Conservation (phyloP, 1,140 invertebrate species). For the Heterodera carotae region DNA sequence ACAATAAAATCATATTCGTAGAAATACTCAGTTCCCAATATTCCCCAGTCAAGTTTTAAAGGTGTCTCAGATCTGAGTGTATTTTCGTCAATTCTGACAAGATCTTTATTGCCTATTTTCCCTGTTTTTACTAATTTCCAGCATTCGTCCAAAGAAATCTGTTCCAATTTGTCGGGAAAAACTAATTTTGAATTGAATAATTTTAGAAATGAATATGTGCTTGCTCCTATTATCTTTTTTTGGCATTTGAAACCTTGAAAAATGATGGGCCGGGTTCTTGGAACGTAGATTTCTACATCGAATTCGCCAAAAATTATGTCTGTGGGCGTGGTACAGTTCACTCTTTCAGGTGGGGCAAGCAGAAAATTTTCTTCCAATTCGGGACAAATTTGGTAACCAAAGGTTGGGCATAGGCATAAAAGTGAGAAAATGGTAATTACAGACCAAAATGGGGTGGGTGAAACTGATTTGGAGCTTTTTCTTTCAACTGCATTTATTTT, state of each 20-base stretch:
- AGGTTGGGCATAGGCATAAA: background rate
- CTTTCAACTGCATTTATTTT: background rate
- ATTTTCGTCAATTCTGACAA: background rate
- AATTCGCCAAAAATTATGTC: background rate
- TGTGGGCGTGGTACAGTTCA: background rate
- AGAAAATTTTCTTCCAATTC: background rate
- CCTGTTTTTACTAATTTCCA: constrained; percentile 8
- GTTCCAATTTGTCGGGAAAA: background rate
- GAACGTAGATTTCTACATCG: background rate
- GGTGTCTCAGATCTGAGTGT: background rate
- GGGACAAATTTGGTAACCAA: background rate
- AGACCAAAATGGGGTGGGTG: background rate
- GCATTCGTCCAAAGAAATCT: background rate
- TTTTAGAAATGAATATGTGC: background rate
- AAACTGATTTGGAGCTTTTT: background rate
- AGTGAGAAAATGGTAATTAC: background rate
- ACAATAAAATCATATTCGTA: too few relatives aligned
- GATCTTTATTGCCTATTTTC: background rate
- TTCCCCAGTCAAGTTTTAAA: background rate
- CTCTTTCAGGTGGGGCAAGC: background rate
- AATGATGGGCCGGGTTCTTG: background rate
- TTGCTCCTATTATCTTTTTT: background rate
- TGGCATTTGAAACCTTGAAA: constrained; percentile 4
- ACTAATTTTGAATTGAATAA: background rate
- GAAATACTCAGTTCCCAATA: constrained; percentile 1